Evolutionary conservation across 2,888 invertebrate genomes (phyloP).

Genomic region (Loripinus fragilis): DNA sequence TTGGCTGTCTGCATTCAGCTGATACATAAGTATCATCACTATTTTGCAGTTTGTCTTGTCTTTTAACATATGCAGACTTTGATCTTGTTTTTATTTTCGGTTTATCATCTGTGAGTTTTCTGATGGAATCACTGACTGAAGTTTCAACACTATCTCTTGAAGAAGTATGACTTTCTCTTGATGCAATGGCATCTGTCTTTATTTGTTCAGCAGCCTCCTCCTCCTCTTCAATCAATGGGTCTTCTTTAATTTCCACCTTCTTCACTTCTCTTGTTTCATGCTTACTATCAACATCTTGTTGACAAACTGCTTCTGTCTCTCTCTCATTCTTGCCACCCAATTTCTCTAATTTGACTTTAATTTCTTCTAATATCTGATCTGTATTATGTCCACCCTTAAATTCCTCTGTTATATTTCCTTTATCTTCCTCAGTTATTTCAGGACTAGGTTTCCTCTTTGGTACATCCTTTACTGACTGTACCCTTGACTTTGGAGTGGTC

Average conservation of each 20-base stretch:
- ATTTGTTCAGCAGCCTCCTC: not conserved
- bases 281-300: not conserved
- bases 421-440: not conserved
- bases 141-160: constrained; percentile 47
- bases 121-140: constrained; percentile 35
- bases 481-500: not conserved
- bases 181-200: not conserved
- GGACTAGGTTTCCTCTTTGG: not conserved
- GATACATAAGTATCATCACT: constrained; percentile 18
- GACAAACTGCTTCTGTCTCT: not conserved
- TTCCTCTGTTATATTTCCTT: not conserved
- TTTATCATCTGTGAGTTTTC: constrained; percentile 14
- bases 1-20: constrained; percentile 25
- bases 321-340: not conserved
- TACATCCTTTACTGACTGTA: not conserved
- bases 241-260: constrained; percentile 3
- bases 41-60: constrained; percentile 27
- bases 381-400: not conserved
- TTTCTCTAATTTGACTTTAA: not conserved
- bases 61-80: constrained; percentile 42
- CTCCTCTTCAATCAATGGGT: not conserved
- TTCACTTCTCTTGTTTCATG: not conserved
- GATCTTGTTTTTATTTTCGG: constrained; percentile 31
- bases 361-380: constrained; percentile 9
- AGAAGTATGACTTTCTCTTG: constrained; percentile 2